Evolutionary conservation across 2,113 vertebrate species (phyloP).

Genomic region (Oryzias javanicus): DNA sequence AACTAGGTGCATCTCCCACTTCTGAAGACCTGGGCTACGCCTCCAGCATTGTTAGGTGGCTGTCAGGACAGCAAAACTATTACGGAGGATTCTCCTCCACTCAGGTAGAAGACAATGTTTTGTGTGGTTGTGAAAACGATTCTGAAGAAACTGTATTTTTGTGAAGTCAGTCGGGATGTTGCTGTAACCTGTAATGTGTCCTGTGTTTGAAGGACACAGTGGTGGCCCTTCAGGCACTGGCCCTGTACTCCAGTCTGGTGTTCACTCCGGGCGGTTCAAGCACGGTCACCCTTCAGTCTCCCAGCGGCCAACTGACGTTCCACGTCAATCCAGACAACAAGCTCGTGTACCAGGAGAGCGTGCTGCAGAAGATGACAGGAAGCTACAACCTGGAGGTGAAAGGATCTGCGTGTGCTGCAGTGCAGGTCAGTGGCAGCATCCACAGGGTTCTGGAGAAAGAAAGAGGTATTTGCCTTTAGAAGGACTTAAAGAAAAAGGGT

Average conservation of each 20-base stretch:
- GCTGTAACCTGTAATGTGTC: no score
- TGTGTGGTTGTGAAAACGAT: no score
- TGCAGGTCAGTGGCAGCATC: slow-evolving; percentile 67
- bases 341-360: slow-evolving; percentile 76
- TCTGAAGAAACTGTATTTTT: no score
- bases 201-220: slow-evolving; percentile 76
- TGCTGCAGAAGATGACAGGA: slow-evolving; percentile 64
- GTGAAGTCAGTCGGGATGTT: no score
- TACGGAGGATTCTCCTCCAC: slow-evolving; percentile 84
- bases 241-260: slow-evolving; percentile 71
- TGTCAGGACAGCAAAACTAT: slow-evolving; percentile 78
- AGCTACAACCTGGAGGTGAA: slow-evolving; percentile 70
- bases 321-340: slow-evolving; percentile 77
- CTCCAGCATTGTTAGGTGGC: slow-evolving; percentile 75
- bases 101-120: slow-evolving; percentile 73
- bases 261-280: slow-evolving; percentile 44
- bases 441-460: not conserved
- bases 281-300: slow-evolving; percentile 60
- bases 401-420: slow-evolving; percentile 71
- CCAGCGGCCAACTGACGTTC: slow-evolving; percentile 61
- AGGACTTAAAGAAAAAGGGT: not conserved
- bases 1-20: slow-evolving; percentile 54
- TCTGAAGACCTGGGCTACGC: slow-evolving; percentile 60
- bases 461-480: not conserved
- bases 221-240: slow-evolving; percentile 81